A percentile compares a stretch with the other conserved stretches of the same genome.
phyloP scores from a whole-genome alignment of 2,797 vertebrate species.

The Bovichtus variegatus region DNA sequence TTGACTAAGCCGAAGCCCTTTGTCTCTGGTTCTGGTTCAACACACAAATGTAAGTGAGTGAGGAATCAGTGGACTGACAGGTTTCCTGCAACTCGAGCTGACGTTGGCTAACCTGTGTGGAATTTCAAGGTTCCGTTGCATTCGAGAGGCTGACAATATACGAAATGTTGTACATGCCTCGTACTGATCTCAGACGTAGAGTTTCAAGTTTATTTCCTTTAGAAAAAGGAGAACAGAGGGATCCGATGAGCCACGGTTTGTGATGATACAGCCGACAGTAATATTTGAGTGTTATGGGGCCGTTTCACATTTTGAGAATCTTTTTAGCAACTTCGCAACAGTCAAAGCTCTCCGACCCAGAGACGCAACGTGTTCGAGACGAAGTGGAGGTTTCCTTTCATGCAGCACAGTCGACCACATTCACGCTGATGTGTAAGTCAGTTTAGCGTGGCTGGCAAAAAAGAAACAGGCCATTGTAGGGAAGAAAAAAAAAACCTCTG shows the following conservation, averaged over 20 bases:
- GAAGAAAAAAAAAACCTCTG: neutral
- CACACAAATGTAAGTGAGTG: slow-evolving; percentile 48
- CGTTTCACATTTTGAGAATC: slow-evolving; percentile 8
- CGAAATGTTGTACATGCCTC: slow-evolving; percentile 49
- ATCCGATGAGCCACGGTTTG: neutral
- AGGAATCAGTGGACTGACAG: slow-evolving; percentile 47
- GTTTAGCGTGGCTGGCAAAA: neutral
- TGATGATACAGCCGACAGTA: neutral
- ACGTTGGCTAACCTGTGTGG: slow-evolving; percentile 57
- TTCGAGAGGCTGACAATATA: slow-evolving; percentile 36
- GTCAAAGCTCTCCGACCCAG: neutral
- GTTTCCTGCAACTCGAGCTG: slow-evolving; percentile 56
- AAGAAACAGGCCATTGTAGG: slow-evolving; percentile 3
- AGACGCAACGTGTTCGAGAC: neutral
- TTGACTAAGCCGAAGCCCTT: slow-evolving; percentile 32
- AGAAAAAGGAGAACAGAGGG: neutral
- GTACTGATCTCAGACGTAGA: slow-evolving; percentile 15
- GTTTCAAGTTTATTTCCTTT: too few species aligned
- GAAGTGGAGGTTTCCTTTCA: slow-evolving; percentile 17
- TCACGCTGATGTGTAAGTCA: slow-evolving; percentile 1
- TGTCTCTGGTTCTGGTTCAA: slow-evolving; percentile 61
- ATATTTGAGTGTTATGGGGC: neutral
- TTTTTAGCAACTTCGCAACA: neutral
- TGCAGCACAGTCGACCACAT: neutral
- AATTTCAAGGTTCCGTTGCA: slow-evolving; percentile 65